A percentile compares a stretch with the other conserved stretches of the same genome.
Conservation (phyloP, 2,888 invertebrate species). For the Eupeodes latifasciatus region DNA sequence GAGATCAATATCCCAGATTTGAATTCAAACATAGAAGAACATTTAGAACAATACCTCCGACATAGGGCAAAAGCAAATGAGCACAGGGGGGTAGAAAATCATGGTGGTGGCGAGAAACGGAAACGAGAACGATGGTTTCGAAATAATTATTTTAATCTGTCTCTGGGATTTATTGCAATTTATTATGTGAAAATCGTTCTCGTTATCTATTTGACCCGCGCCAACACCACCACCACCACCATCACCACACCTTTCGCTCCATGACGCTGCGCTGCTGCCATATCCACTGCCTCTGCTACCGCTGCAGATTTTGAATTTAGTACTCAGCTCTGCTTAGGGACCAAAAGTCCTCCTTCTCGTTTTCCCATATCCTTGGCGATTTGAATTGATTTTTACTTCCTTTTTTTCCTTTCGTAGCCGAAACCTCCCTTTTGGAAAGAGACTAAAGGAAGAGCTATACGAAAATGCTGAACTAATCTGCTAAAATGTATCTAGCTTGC, state of each 20-base stretch:
- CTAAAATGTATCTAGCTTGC: constrained; percentile 72
- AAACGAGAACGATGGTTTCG: constrained; percentile 40
- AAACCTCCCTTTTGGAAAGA: constrained; percentile 46
- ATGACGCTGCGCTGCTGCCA: too few relatives aligned
- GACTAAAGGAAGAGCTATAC: neutral
- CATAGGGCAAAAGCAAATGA: constrained; percentile 32
- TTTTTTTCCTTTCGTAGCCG: neutral
- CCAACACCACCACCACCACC: neutral
- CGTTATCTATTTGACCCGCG: constrained; percentile 69
- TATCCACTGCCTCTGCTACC: neutral
- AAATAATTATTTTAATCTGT: constrained; percentile 64
- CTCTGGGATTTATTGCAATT: constrained; percentile 70
- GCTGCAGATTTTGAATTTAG: neutral
- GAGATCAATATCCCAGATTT: constrained; percentile 44
- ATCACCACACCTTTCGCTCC: too few relatives aligned
- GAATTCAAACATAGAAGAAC: neutral
- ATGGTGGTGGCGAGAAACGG: neutral
- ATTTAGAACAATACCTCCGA: neutral
- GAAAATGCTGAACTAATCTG: constrained; percentile 69
- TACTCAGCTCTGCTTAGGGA: constrained; percentile 3
- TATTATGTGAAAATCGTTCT: constrained; percentile 73
- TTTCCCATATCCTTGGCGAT: constrained; percentile 24
- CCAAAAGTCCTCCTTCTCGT: constrained; percentile 1
- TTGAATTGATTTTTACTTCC: constrained; percentile 62
- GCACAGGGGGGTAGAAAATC: neutral